A percentile compares a stretch with the other conserved stretches of the same genome.
Conservation (phyloP, 2,888 invertebrate species). For the Phasia obesa region DNA sequence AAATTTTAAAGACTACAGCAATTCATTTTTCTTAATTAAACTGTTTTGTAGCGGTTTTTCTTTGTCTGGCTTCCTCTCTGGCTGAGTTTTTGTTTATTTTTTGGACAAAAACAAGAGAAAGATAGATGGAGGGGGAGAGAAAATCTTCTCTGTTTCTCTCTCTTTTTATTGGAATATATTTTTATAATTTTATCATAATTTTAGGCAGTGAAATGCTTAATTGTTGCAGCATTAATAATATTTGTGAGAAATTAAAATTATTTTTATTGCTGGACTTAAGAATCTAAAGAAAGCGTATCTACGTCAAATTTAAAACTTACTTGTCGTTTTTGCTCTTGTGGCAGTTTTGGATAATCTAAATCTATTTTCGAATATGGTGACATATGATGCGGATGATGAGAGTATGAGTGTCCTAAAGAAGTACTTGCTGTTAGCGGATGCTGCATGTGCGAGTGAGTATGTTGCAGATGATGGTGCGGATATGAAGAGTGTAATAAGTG, state of each 20-base stretch:
- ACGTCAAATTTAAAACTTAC: slow-evolving; percentile 84
- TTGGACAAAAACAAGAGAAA: neutral
- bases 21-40: slow-evolving; percentile 18
- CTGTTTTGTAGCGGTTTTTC: neutral
- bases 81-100: neutral
- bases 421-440: slow-evolving; percentile 70
- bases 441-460: slow-evolving; percentile 75
- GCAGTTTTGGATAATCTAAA: slow-evolving; percentile 83
- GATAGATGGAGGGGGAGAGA: neutral
- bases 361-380: slow-evolving; percentile 83
- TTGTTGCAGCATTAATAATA: slow-evolving; percentile 30
- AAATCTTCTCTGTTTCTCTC: neutral
- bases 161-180: neutral
- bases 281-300: slow-evolving; percentile 83
- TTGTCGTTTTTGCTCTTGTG: slow-evolving; percentile 83
- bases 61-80: slow-evolving; percentile 59
- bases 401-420: slow-evolving; percentile 72
- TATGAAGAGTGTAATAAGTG: slow-evolving; percentile 70
- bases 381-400: slow-evolving; percentile 79
- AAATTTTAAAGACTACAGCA: neutral
- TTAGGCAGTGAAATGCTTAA: neutral
- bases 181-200: neutral
- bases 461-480: slow-evolving; percentile 74
- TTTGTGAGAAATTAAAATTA: slow-evolving; percentile 25
- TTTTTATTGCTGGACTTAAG: slow-evolving; percentile 75